Evolutionary conservation across 1,140 invertebrate genomes (phyloP).

Genomic region (Cydia splendana): DNA sequence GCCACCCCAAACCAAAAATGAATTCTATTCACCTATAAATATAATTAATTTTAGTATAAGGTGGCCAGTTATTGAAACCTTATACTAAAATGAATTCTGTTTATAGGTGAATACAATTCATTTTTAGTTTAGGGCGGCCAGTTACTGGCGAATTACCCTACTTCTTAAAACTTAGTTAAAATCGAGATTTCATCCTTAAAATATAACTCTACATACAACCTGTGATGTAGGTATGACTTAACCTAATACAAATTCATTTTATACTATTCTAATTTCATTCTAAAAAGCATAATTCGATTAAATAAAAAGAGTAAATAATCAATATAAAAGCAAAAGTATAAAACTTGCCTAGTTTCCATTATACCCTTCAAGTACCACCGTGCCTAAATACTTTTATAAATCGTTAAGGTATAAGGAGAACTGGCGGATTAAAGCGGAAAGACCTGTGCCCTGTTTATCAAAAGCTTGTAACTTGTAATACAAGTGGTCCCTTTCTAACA

Average conservation of each 20-base stretch:
- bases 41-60: too few species aligned
- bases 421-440: background rate
- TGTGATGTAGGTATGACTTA: slow-evolving; percentile 14
- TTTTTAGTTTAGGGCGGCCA: too few species aligned
- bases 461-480: too few species aligned
- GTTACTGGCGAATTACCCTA: too few species aligned
- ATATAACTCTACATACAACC: background rate
- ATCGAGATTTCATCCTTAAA: slow-evolving; percentile 3
- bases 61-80: too few species aligned
- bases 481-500: too few species aligned
- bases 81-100: too few species aligned
- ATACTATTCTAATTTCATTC: background rate
- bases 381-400: too few species aligned
- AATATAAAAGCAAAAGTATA: background rate
- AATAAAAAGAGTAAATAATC: background rate
- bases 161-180: background rate
- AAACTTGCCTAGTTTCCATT: background rate
- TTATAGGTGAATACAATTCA: too few species aligned
- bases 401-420: background rate
- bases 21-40: too few species aligned
- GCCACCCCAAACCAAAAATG: too few species aligned
- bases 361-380: background rate
- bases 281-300: background rate
- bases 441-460: too few species aligned
- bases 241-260: slow-evolving; percentile 11